Evolutionary conservation across 2,797 vertebrate genomes (phyloP), one percentile per base, ranked within the genome.

Genomic region (Eidolon dupreanum): DNA sequence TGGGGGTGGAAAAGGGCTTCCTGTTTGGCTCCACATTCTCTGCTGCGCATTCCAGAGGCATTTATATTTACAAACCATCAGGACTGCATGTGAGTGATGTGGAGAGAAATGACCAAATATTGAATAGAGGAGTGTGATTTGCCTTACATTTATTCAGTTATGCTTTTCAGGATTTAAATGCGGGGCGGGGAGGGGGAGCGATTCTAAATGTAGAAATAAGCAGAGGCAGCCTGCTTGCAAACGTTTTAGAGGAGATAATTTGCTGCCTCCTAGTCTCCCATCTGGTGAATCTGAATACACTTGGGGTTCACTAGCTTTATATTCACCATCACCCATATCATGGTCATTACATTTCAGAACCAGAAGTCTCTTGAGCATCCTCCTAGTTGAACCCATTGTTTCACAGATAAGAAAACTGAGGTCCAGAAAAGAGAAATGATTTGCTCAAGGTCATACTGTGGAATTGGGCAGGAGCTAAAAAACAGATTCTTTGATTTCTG

Each of bases 81-180:
- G 55, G n/a, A 65, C 85, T 73, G 26, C 8, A 0, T 38, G 70
- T 5, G 46, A 95, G 93, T 28, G 65, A 88, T 66, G 31, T n/a
- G 22, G 57, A 92, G 74, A 88, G 90, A 92, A 96, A 87, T 74
- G 11, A 49, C 53, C 82, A 89, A 94, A 92, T 63, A 95, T 36
- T 71, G 71, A 94, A 63, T 41, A 82, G 88, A 90, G 68, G 78
- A 55, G 46, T 75, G 83, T 57, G 90, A 83, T 81, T 95, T 86
- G 84, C 85, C 53, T 94, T 78, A 66, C 26, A 86, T 82, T 74
- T 95, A 92, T 77, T 94, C 90, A 65, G 65, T 63, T 87, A 33
- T 41, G 73, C 46, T 92, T 92, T 88, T 71, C 41, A 88, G 92
- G 73, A 71, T 92, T 92, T 78, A 55, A 53, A 63, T 74, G 46